These are phyloP conservation scores for Sylvietta virens DNA, from an alignment of 2,113 vertebrate species.

Conservation along the genomic window DNA sequence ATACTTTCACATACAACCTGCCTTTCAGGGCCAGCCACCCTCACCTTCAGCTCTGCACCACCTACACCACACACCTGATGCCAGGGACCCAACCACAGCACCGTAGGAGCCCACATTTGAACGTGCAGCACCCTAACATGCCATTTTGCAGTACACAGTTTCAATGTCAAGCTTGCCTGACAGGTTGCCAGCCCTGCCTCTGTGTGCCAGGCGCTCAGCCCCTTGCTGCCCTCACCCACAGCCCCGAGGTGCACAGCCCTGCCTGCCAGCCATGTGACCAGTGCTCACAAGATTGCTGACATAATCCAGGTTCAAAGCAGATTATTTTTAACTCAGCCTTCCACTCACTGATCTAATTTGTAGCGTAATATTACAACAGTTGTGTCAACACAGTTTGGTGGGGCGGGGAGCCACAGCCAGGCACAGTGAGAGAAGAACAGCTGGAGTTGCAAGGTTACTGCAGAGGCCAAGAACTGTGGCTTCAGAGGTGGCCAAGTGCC, in stretches of 20 bases:
- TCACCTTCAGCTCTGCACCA: not conserved
- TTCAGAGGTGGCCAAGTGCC: not conserved
- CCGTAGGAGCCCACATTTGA: not conserved
- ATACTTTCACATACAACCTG: not conserved
- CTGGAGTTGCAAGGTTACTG: not conserved
- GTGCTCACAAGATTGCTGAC: not conserved
- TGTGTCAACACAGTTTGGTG: fast-evolving
- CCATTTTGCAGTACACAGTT: not conserved
- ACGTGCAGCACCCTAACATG: not conserved
- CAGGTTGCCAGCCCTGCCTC: not conserved
- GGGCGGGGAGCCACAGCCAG: not conserved
- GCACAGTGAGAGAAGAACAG: not conserved
- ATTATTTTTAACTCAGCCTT: not conserved
- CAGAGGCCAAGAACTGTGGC: not conserved
- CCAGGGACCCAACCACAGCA: not conserved
- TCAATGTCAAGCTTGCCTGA: not conserved
- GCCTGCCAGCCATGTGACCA: not conserved
- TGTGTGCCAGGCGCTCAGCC: not conserved
- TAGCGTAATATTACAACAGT: not conserved
- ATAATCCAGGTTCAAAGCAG: not conserved
- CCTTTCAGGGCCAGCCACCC: not conserved
- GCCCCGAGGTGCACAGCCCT: not conserved
- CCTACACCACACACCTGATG: not conserved
- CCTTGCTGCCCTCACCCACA: not conserved
- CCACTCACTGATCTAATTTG: not conserved